Percentiles rank a stretch among this genome's conserved stretches.
Conservation (phyloP, 2,797 vertebrate genomes). For the Hyperoplus lanceolatus region DNA sequence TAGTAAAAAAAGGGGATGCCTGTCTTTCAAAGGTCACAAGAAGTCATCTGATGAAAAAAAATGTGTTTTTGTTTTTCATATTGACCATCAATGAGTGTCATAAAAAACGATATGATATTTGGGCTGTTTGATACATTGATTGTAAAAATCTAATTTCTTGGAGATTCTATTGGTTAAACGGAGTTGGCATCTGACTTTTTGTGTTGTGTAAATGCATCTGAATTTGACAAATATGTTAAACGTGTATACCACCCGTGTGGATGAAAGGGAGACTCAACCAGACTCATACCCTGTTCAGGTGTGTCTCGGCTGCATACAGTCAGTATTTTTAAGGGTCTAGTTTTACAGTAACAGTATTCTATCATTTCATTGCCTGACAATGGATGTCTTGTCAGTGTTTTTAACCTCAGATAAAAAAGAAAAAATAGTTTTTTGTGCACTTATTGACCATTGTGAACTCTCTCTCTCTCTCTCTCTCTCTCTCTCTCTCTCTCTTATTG, state of each 20-base stretch:
- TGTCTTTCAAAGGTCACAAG: neutral
- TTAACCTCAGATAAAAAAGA: conserved; percentile 79
- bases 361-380: conserved; percentile 94
- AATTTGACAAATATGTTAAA: conserved; percentile 14
- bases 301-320: conserved; percentile 80
- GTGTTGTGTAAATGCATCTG: conserved; percentile 42
- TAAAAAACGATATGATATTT: no score
- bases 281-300: conserved; percentile 65
- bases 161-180: neutral
- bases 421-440: conserved; percentile 91
- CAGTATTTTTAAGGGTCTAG: conserved; percentile 93
- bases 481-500: conserved; percentile 77
- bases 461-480: conserved; percentile 72
- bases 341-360: conserved; percentile 95
- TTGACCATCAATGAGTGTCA: no score
- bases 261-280: conserved; percentile 43
- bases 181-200: neutral
- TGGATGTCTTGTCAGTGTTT: conserved; percentile 93
- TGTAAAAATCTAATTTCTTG: neutral
- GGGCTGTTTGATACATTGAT: no score
- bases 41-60: neutral
- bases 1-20: neutral
- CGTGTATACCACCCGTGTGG: neutral
- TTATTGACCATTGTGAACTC: conserved; percentile 94
- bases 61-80: no score